Conservation (phyloP, 2,113 vertebrate species). For the Girardinichthys multiradiatus region DNA sequence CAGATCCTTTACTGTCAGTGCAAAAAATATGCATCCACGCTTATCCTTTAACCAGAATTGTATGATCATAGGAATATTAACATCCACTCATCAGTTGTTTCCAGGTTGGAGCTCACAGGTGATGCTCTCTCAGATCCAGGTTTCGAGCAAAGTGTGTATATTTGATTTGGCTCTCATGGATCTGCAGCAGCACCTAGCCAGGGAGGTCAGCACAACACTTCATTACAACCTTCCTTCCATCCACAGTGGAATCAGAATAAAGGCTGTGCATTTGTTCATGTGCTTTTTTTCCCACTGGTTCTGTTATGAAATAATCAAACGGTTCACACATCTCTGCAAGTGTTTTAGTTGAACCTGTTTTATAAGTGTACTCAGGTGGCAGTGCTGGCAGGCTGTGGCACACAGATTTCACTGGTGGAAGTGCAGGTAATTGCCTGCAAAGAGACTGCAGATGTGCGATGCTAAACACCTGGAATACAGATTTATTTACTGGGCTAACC, state of each 20-base stretch:
- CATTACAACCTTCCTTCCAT: slow-evolving; percentile 25
- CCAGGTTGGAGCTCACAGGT: slow-evolving; percentile 35
- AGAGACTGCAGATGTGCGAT: slow-evolving; percentile 49
- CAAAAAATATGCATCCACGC: not conserved
- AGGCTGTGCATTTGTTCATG: not conserved
- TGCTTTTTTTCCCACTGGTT: not conserved
- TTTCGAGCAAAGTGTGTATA: slow-evolving; percentile 9
- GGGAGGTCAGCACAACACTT: slow-evolving; percentile 38
- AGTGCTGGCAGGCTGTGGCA: slow-evolving; percentile 11
- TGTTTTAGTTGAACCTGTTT: slow-evolving; percentile 9
- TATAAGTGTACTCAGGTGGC: slow-evolving; percentile 4
- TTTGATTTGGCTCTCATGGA: slow-evolving; percentile 57
- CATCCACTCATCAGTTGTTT: not conserved
- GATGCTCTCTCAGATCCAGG: slow-evolving; percentile 1
- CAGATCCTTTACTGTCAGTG: not conserved
- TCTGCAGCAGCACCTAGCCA: slow-evolving; percentile 47
- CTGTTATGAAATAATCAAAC: not conserved
- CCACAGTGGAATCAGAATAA: not conserved
- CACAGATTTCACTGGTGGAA: slow-evolving; percentile 26
- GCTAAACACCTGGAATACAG: slow-evolving; percentile 47
- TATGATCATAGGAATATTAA: not conserved
- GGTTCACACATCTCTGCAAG: not conserved
- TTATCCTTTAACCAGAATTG: not conserved
- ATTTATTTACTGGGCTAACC: slow-evolving; percentile 59
- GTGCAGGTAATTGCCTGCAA: slow-evolving; percentile 39